Base-by-base conservation (phyloP, 2,888 invertebrate genomes). In the Plemyria rubiginata region DNA sequence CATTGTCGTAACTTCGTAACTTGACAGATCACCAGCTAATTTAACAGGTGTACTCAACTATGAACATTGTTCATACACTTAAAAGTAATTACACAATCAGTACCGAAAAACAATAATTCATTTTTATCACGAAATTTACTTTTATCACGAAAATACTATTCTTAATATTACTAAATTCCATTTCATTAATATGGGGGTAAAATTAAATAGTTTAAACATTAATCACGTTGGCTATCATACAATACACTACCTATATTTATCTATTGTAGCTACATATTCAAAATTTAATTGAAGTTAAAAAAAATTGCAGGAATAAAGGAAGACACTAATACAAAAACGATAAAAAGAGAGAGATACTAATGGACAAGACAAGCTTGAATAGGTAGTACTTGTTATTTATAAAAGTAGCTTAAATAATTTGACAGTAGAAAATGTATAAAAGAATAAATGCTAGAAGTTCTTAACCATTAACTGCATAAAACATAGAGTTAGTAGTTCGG, bases 41-140 rank as follows among this genome's bases (percentile, higher is more conserved):
- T 82, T 87, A 92, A 92, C 91, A 89, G 90, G 86, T 89, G 87
- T 89, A 90, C 84, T 87, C 83, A 85, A 81, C 86, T 88, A 90
- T 89, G 91, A 92, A 92, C 92, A 90, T 89, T 87, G 91, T 92
- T 90, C 92, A 92, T 90, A 92, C 76, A 82, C 89, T 88, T 91
- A 90, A 82, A 75, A 86, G 85, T 86, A 85, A 89, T 81, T 82
- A 87, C 85, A 91, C 89, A 88, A 81, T 91, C 92, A 90, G 88
- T 91, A 92, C 86, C 81, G 87, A 89, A 88, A 89, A 91, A 89
- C 87, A 88, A 87, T 86, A 84, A 87, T 81, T 86, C 78, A 84
- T 84, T 79, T 82, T 89, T 91, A 92, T 92, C 91, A 92, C 92
- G 90, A 88, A 90, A 86, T 88, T 89, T 88, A 85, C 82, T 81